These are phyloP conservation scores for Clarias gariepinus DNA, from an alignment of 2,113 vertebrate genomes.

Conservation along the genomic window DNA sequence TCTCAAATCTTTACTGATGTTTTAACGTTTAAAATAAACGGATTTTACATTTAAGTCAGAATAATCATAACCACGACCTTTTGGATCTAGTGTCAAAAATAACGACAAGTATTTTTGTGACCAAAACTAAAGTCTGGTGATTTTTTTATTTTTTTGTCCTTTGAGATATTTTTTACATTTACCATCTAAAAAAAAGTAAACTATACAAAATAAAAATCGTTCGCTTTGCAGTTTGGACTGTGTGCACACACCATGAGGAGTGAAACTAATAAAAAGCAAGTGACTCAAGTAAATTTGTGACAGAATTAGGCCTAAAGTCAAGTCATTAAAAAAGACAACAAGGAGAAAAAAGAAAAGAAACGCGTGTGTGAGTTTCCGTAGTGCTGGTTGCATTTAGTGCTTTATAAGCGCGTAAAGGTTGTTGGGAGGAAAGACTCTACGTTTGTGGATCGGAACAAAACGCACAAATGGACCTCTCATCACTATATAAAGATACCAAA, in stretches of 20 bases:
- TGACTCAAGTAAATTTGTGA: not conserved
- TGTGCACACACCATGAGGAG: no score
- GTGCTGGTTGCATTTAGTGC: not conserved
- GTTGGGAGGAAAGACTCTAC: slow-evolving; percentile 6
- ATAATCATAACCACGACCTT: not conserved
- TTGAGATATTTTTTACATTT: not conserved
- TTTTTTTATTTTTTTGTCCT: not conserved
- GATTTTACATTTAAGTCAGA: no score
- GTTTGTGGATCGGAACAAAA: slow-evolving; percentile 29
- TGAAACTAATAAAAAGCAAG: not conserved
- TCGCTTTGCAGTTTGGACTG: not conserved
- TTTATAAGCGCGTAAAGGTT: not conserved
- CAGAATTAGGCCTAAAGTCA: slow-evolving; percentile 19
- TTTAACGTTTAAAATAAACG: not conserved
- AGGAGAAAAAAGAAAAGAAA: no score
- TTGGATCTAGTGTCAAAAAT: not conserved
- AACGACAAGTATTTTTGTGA: not conserved
- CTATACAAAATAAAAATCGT: not conserved
- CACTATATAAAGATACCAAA: not conserved
- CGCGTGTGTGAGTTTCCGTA: not conserved
- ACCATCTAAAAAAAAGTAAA: not conserved
- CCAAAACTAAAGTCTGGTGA: not conserved
- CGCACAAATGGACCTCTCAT: not conserved
- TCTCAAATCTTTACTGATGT: no score
- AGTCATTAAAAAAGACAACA: not conserved